These are phyloP conservation scores for Drymonia ruficornis DNA, from an alignment of 2,888 invertebrate genomes.

Conservation along the genomic window DNA sequence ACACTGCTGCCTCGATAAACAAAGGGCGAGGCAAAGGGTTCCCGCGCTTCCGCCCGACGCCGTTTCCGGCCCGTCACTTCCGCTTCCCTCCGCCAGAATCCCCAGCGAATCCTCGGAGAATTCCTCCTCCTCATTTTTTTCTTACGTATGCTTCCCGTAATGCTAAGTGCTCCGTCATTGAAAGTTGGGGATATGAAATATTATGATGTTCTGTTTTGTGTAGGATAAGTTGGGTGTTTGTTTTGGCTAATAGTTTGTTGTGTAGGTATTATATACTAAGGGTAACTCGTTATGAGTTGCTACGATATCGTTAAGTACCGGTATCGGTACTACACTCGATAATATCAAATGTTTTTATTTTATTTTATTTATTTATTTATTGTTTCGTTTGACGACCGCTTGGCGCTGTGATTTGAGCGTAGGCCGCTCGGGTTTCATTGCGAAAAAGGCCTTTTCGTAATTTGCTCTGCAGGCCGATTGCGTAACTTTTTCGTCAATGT, in stretches of 20 bases:
- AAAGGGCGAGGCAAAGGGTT: conserved; percentile 75
- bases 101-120: conserved; percentile 37
- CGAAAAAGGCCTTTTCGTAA: too few relatives aligned
- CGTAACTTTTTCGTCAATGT: too few relatives aligned
- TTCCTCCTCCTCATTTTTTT: too few relatives aligned
- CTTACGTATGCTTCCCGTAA: conserved; percentile 53
- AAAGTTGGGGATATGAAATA: conserved; percentile 25
- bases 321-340: too few relatives aligned
- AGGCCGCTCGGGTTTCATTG: too few relatives aligned
- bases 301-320: too few relatives aligned
- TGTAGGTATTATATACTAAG: background rate
- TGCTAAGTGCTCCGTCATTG: conserved; percentile 55
- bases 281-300: background rate
- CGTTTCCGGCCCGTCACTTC: conserved; percentile 69
- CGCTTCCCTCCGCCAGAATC: conserved; percentile 32
- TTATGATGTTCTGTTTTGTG: conserved; percentile 9
- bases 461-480: too few relatives aligned
- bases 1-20: conserved; percentile 55
- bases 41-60: conserved; percentile 69
- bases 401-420: too few relatives aligned
- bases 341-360: too few relatives aligned
- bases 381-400: too few relatives aligned
- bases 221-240: background rate
- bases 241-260: too few relatives aligned
- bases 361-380: too few relatives aligned